Conservation (phyloP, 1,140 invertebrate genomes). For the Gerris buenoi region DNA sequence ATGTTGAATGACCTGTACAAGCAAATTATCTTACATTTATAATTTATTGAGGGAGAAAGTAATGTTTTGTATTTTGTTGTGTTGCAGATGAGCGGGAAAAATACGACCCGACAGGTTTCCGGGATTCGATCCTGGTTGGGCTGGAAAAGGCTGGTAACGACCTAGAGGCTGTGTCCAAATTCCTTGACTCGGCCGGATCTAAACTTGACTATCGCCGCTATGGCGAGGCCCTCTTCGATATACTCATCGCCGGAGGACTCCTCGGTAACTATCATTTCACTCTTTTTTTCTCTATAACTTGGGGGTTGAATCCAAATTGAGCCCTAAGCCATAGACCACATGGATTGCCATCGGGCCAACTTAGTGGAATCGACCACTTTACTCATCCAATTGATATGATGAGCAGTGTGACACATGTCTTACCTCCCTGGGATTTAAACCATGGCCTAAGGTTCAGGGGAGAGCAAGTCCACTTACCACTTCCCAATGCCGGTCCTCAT, state of each 20-base stretch:
- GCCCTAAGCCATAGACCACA: too few relatives aligned
- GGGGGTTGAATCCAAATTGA: too few relatives aligned
- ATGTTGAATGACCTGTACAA: too few relatives aligned
- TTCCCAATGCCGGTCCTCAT: too few relatives aligned
- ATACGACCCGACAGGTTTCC: constrained; percentile 93
- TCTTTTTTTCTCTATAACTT: neutral
- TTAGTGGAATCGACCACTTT: too few relatives aligned
- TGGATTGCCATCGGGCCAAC: too few relatives aligned
- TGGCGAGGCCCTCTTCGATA: constrained; percentile 93
- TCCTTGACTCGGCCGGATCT: constrained; percentile 79
- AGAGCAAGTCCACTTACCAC: too few relatives aligned
- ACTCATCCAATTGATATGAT: too few relatives aligned
- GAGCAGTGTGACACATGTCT: too few relatives aligned
- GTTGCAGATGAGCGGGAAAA: constrained; percentile 95
- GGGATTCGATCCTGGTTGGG: constrained; percentile 85
- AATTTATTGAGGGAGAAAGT: too few relatives aligned
- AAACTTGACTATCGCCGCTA: constrained; percentile 94
- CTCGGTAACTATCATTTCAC: constrained; percentile 36
- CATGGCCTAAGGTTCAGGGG: neutral
- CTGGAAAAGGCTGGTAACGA: constrained; percentile 82
- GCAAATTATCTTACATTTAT: too few relatives aligned
- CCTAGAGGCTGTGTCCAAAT: constrained; percentile 84
- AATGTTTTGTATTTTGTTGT: constrained; percentile 10
- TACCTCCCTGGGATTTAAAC: too few relatives aligned
- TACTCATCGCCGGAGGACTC: constrained; percentile 90